Conservation (phyloP, 2,888 invertebrate genomes). For the Dicyrtoma fusca region DNA sequence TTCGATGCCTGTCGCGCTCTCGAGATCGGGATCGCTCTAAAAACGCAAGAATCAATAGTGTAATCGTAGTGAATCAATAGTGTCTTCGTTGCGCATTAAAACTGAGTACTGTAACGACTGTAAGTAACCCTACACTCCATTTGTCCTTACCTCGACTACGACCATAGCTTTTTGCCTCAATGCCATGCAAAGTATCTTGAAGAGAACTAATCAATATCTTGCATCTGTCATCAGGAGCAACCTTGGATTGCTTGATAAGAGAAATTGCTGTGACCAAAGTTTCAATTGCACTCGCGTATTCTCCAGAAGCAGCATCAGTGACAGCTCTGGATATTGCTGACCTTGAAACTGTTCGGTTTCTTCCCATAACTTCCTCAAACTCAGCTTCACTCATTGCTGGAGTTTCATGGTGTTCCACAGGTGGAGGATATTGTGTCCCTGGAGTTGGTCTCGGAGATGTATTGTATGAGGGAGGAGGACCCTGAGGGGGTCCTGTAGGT, state of each 20-base stretch:
- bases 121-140: not conserved
- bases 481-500: slow-evolving; percentile 63
- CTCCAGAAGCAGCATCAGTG: slow-evolving; percentile 88
- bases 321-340: slow-evolving; percentile 97
- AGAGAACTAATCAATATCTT: slow-evolving; percentile 95
- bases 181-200: slow-evolving; percentile 94
- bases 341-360: slow-evolving; percentile 96
- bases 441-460: slow-evolving; percentile 56
- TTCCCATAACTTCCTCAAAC: slow-evolving; percentile 97
- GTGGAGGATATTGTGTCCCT: slow-evolving; percentile 55
- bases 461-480: slow-evolving; percentile 54
- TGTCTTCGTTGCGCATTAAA: not conserved
- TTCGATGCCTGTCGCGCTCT: slow-evolving; percentile 63
- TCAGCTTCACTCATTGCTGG: slow-evolving; percentile 81
- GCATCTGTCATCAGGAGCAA: slow-evolving; percentile 94
- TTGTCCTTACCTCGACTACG: slow-evolving; percentile 58
- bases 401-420: slow-evolving; percentile 59
- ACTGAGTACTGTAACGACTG: too few species aligned
- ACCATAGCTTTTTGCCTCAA: slow-evolving; percentile 96
- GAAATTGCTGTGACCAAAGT: slow-evolving; percentile 98
- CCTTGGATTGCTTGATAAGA: slow-evolving; percentile 96
- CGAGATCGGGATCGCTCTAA: slow-evolving; percentile 63
- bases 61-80: not conserved
- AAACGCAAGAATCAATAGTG: slow-evolving; percentile 36
- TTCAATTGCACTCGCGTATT: slow-evolving; percentile 97